These are phyloP conservation scores for Hippotragus niger DNA, from an alignment of 2,113 vertebrate species.

Conservation along the genomic window DNA sequence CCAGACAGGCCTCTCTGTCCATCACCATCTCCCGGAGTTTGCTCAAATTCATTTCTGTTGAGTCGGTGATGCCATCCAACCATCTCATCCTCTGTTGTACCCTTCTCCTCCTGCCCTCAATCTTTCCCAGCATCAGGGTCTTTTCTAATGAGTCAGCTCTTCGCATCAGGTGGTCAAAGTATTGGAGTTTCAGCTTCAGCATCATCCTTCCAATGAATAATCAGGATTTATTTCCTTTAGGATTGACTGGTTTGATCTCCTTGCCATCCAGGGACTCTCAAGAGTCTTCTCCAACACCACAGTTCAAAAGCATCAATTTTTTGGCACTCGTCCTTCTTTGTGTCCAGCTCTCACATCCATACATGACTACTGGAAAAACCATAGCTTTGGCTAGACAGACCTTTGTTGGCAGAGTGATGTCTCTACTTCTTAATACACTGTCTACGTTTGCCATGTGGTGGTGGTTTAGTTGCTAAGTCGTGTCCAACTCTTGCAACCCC, in stretches of 20 bases:
- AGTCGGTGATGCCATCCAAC: neutral
- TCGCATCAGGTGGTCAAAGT: neutral
- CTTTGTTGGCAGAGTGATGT: neutral
- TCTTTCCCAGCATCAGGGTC: neutral
- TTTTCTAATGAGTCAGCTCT: neutral
- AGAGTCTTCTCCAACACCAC: neutral
- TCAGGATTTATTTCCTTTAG: neutral
- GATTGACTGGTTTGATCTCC: neutral
- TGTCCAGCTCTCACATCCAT: neutral
- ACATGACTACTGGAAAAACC: neutral
- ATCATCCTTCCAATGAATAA: neutral
- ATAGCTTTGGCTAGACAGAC: neutral
- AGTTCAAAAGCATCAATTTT: neutral
- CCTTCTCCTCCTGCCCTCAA: neutral
- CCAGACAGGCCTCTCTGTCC: neutral
- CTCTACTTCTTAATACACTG: neutral
- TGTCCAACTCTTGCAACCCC: neutral
- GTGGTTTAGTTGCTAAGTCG: neutral
- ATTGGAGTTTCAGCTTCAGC: neutral
- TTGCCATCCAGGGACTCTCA: neutral
- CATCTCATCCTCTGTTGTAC: neutral
- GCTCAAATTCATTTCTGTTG: neutral
- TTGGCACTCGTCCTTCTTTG: rapidly evolving
- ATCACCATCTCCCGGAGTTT: neutral
- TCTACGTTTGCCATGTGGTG: neutral